Conservation (phyloP, 2,888 invertebrate genomes). For the Synanthedon formicaeformis region DNA sequence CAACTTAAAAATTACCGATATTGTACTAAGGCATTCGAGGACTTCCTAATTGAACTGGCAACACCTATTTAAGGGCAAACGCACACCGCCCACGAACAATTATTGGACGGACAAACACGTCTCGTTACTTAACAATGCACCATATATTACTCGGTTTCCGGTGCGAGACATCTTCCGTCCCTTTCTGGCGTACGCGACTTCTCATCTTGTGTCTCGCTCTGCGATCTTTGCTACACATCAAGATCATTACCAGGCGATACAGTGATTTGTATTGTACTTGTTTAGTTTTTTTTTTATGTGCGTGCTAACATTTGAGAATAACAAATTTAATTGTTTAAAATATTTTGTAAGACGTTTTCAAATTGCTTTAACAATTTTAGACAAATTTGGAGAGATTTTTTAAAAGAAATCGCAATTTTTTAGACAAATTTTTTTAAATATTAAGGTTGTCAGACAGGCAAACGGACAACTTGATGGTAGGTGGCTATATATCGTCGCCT, state of each 20-base stretch:
- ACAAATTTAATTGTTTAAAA: too few relatives aligned
- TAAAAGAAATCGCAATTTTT: too few relatives aligned
- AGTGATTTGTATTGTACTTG: conserved; percentile 48
- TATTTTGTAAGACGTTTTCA: too few relatives aligned
- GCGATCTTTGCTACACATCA: conserved; percentile 47
- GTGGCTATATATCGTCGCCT: too few relatives aligned
- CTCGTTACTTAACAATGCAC: conserved; percentile 67
- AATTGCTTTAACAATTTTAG: too few relatives aligned
- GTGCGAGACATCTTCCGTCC: conserved; percentile 38
- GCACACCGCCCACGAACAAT: conserved; percentile 6
- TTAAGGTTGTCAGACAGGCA: too few relatives aligned
- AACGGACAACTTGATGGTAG: too few relatives aligned
- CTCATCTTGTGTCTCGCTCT: conserved; percentile 24
- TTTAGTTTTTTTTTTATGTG: conserved; percentile 4
- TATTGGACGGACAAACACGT: conserved; percentile 30
- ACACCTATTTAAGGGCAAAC: conserved; percentile 2
- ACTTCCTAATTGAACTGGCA: neutral
- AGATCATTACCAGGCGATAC: conserved; percentile 64
- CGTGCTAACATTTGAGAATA: too few relatives aligned
- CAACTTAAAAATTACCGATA: too few relatives aligned
- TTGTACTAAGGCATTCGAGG: too few relatives aligned
- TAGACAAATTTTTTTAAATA: too few relatives aligned
- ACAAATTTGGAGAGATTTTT: too few relatives aligned
- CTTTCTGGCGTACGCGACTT: conserved; percentile 12
- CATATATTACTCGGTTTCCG: conserved; percentile 67